Conservation (phyloP, 2,888 invertebrate genomes). For the Bembecia ichneumoniformis region DNA sequence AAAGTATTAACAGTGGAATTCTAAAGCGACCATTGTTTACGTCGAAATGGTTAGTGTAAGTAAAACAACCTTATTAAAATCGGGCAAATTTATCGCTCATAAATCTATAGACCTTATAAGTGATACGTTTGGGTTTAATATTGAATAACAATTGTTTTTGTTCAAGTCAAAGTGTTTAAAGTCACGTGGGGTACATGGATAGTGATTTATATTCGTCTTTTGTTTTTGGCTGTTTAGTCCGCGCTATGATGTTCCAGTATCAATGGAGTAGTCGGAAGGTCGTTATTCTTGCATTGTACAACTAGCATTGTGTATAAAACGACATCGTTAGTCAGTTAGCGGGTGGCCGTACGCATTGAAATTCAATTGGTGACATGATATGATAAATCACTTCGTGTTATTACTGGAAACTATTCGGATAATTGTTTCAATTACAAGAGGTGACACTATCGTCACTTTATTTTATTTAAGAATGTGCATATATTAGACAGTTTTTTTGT, state of each 20-base stretch:
- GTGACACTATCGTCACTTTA: constrained; percentile 3
- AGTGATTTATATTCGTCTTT: constrained; percentile 67
- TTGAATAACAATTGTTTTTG: not conserved
- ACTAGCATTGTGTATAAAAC: constrained; percentile 59
- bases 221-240: constrained; percentile 68
- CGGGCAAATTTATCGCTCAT: too few relatives aligned
- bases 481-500: too few relatives aligned
- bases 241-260: constrained; percentile 31
- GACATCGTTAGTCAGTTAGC: constrained; percentile 67
- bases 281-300: constrained; percentile 68
- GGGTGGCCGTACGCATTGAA: constrained; percentile 66
- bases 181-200: constrained; percentile 42
- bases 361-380: constrained; percentile 62
- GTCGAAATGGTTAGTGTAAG: constrained; percentile 44
- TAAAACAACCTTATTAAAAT: constrained; percentile 20
- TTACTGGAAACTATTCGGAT: constrained; percentile 42
- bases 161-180: constrained; percentile 18
- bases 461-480: too few relatives aligned
- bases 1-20: constrained; percentile 58
- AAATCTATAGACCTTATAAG: too few relatives aligned
- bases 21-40: constrained; percentile 59
- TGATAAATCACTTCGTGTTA: constrained; percentile 51
- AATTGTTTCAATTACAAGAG: constrained; percentile 43
- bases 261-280: constrained; percentile 55
- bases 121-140: not conserved